Evolutionary conservation across 2,797 vertebrate genomes (phyloP), one percentile per base, ranked within the genome.

Genomic region (Eulemur coronatus): DNA sequence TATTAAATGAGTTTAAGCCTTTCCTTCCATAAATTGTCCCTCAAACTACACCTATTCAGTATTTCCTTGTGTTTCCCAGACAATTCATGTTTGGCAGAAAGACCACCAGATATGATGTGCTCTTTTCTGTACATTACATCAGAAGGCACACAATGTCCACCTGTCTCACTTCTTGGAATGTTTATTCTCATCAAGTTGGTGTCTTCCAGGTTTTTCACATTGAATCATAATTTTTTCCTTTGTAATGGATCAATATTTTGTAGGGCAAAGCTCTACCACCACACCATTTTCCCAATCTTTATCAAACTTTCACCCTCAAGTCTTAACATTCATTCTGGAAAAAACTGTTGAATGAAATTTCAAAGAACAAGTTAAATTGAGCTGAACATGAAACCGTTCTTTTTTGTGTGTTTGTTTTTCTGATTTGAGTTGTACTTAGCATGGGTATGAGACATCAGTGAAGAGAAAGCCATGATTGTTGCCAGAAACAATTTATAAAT

Each of bases 81-180:
- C 18, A 20, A 33, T 48, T 72, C 10, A 10, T 55, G 12, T 35
- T 41, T 72, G 35, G 12, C 38, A 65, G 13, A 35, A 73, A 46
- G 7, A 17, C 13, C 17, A 30, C 2, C 3, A 65, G 35, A 38
- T 50, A n/a, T 5, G 9, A 4, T 65, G 6, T 35, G 0, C 5
- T 28, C 1, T 61, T 61, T 50, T 78, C 63, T 55, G 1, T 46
- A n/a, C 18, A 41, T 7, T 2, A 24, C 9, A 17, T 26, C 13
- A 65, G 13, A 17, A 55, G 14, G 6, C 8, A 55, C 1, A 20
- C 14, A 41, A 17, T 11, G 17, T 24, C 24, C 33, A 28, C 8
- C 46, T 80, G 4, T 4, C 20, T 6, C 11, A 7, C 10, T 59
- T 81, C 13, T 57, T 26, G 33, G 20, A 26, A 35, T 67, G 26